These are phyloP conservation scores for Tetropium fuscum DNA, from an alignment of 2,888 invertebrate genomes.

Conservation along the genomic window DNA sequence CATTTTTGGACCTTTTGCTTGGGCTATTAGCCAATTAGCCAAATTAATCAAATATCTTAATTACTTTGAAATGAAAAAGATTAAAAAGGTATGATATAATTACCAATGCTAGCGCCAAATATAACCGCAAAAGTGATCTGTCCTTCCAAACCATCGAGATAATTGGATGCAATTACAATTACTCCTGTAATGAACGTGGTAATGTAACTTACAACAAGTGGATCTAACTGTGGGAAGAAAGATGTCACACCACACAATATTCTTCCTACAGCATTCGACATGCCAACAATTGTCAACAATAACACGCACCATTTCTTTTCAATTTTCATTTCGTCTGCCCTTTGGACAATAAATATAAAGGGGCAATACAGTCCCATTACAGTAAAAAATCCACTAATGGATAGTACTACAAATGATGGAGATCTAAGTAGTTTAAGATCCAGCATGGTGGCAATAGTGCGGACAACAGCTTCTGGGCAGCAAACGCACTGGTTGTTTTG, in stretches of 20 bases:
- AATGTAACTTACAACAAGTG: conserved; percentile 75
- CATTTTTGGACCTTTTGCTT: too few relatives aligned
- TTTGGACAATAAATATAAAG: conserved; percentile 74
- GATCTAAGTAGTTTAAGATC: conserved; percentile 45
- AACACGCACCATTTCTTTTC: conserved; percentile 67
- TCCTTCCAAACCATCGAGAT: conserved; percentile 62
- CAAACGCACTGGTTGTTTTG: conserved; percentile 65
- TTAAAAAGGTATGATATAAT: too few relatives aligned
- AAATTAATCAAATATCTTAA: too few relatives aligned
- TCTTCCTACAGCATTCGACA: conserved; percentile 78
- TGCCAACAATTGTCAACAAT: conserved; percentile 77
- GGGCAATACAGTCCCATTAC: conserved; percentile 85
- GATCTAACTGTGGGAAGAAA: conserved; percentile 71
- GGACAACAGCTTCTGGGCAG: conserved; percentile 55
- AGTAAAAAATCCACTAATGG: conserved; percentile 73
- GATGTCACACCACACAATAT: conserved; percentile 75
- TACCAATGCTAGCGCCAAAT: conserved; percentile 78
- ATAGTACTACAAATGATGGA: conserved; percentile 58
- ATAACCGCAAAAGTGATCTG: conserved; percentile 72
- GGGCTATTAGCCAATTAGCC: too few relatives aligned
- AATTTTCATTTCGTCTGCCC: conserved; percentile 67
- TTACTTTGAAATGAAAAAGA: too few relatives aligned
- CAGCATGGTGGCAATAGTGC: conserved; percentile 59
- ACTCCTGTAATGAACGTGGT: conserved; percentile 75
- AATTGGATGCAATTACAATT: conserved; percentile 69